Conservation (phyloP, 1,140 invertebrate genomes). For the Colletes gigas region DNA sequence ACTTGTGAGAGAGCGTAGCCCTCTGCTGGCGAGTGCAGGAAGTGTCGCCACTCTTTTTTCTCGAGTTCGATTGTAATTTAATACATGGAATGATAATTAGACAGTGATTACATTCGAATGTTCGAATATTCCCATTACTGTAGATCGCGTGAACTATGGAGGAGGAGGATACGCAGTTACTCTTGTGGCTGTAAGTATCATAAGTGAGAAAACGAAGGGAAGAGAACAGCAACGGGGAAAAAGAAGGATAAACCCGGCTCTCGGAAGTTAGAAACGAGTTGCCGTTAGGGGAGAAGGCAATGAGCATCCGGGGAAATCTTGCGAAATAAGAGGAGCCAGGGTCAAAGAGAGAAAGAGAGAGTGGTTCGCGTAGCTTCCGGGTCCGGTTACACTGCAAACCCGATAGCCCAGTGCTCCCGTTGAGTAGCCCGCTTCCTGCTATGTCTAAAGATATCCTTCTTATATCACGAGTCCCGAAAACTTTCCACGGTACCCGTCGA, state of each 20-base stretch:
- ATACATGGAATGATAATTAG: too few species aligned
- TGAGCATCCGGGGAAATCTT: constrained; percentile 70
- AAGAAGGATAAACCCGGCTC: constrained; percentile 59
- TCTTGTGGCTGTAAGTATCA: constrained; percentile 24
- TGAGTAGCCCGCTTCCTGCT: constrained; percentile 46
- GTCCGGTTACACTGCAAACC: constrained; percentile 69
- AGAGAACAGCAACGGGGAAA: not conserved
- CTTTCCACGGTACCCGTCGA: constrained; percentile 32
- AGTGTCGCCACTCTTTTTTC: too few species aligned
- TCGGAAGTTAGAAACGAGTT: constrained; percentile 66
- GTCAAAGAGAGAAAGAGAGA: constrained; percentile 28
- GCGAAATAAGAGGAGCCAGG: constrained; percentile 64
- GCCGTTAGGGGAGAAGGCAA: constrained; percentile 66
- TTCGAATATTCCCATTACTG: too few species aligned
- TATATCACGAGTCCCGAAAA: constrained; percentile 39
- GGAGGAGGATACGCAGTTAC: constrained; percentile 8
- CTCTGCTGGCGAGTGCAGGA: too few species aligned
- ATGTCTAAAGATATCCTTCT: constrained; percentile 37
- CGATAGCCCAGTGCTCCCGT: constrained; percentile 64
- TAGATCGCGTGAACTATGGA: constrained; percentile 1
- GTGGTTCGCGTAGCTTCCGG: constrained; percentile 58
- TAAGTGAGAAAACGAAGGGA: constrained; percentile 40
- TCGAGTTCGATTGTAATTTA: too few species aligned
- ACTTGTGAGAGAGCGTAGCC: too few species aligned
- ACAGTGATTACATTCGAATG: too few species aligned